phyloP scores from a whole-genome alignment of 1,140 invertebrate species.

The Helicoverpa zea region DNA sequence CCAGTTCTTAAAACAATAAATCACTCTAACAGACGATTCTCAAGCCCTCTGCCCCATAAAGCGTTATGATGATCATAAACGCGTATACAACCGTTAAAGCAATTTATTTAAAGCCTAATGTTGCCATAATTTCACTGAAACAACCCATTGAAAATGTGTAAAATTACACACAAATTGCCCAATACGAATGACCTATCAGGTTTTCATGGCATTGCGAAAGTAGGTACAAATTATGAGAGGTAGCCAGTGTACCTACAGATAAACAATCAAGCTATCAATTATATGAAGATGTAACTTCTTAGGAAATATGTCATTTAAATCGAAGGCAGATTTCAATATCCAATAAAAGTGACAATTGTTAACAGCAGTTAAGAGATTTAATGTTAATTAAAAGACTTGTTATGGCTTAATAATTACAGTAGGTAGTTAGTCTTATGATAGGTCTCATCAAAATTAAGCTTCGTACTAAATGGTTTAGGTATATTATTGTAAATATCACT shows the following conservation, averaged over 20 bases:
- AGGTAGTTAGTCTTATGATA: too few species aligned
- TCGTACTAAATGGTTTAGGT: too few species aligned
- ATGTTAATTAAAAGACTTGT: too few species aligned
- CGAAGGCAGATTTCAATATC: background rate
- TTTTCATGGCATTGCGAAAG: slow-evolving; percentile 10
- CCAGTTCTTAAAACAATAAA: too few species aligned
- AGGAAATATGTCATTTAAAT: background rate
- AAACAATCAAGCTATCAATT: slow-evolving; percentile 17
- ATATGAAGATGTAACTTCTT: background rate
- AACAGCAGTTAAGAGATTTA: too few species aligned
- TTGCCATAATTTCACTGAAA: slow-evolving; percentile 3
- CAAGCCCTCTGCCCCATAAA: too few species aligned
- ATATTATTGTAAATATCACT: too few species aligned
- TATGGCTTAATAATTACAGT: too few species aligned
- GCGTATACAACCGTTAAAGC: slow-evolving; percentile 3
- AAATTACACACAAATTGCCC: slow-evolving; percentile 12
- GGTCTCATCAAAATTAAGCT: too few species aligned
- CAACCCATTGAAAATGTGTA: slow-evolving; percentile 14
- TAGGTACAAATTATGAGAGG: background rate
- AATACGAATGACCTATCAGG: slow-evolving; percentile 28
- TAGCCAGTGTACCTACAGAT: slow-evolving; percentile 5
- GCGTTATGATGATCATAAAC: background rate
- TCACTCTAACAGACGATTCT: too few species aligned
- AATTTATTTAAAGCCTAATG: background rate
- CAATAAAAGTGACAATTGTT: too few species aligned